A percentile compares a stretch with the other conserved stretches of the same genome.
phyloP scores from a whole-genome alignment of 2,888 invertebrate genomes.

The Poecilobothrus nobilitatus region DNA sequence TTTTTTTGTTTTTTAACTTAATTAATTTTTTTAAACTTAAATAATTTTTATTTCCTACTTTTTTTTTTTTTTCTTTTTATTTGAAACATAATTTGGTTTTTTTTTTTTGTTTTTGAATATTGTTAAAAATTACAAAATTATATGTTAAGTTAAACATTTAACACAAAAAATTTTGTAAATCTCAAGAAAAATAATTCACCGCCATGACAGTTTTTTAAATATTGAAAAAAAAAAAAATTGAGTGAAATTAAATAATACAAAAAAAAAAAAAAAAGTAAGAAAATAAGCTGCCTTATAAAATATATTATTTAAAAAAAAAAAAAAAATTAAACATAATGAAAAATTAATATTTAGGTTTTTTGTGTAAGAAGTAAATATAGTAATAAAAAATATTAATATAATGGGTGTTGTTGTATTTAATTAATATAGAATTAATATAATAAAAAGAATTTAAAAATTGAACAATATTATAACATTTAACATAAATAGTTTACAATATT shows the following conservation, averaged over 20 bases:
- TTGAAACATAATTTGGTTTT: conserved; percentile 4
- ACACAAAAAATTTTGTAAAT: too few species aligned
- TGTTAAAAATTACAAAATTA: neutral
- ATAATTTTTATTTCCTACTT: neutral
- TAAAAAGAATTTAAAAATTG: neutral
- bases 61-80: neutral
- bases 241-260: neutral
- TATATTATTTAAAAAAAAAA: neutral
- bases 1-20: neutral
- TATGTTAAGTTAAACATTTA: too few species aligned
- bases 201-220: neutral
- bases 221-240: neutral
- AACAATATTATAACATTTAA: neutral
- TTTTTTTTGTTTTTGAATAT: neutral
- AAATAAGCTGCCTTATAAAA: neutral
- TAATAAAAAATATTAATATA: neutral
- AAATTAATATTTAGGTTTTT: neutral
- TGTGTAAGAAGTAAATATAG: neutral
- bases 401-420: neutral
- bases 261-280: neutral
- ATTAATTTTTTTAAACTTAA: neutral
- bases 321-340: neutral
- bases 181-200: too few species aligned
- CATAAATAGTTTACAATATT: too few species aligned
- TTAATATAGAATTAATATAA: neutral